Percentiles rank a stretch among this genome's conserved stretches.
phyloP scores from a whole-genome alignment of 1,140 invertebrate species.

The Nilaparvata lugens region DNA sequence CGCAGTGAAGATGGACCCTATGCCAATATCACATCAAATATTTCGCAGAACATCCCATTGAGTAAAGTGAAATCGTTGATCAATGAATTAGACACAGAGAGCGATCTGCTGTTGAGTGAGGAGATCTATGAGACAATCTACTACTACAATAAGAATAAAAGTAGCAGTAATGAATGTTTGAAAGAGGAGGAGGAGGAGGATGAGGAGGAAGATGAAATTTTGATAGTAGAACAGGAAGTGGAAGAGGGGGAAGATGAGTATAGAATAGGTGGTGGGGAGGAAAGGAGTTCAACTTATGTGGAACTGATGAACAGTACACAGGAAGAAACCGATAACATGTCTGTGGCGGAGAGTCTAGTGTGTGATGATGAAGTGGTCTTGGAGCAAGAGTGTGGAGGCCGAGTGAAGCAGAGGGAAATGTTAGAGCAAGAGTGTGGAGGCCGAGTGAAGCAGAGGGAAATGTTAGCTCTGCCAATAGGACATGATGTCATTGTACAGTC shows the following conservation, averaged over 20 bases:
- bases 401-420: too few species aligned
- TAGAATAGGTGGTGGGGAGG: neutral
- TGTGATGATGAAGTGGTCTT: neutral
- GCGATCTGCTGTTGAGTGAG: conserved; percentile 10
- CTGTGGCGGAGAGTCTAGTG: neutral
- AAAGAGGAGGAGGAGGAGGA: neutral
- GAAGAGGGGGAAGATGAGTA: neutral
- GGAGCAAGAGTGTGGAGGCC: neutral
- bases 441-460: too few species aligned
- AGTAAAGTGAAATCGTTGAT: neutral
- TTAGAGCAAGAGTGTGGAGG: neutral
- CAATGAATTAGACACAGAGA: conserved; percentile 6
- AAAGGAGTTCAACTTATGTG: neutral
- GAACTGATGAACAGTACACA: neutral
- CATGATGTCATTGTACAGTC: too few species aligned
- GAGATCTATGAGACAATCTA: conserved; percentile 15
- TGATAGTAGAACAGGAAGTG: conserved; percentile 1
- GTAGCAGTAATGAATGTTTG: neutral
- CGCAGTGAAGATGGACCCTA: neutral
- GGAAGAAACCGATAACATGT: neutral
- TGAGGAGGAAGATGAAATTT: neutral
- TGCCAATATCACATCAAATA: neutral
- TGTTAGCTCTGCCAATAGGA: too few species aligned
- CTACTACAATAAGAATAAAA: conserved; percentile 11
- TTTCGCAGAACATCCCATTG: neutral